Percentiles rank a stretch among this genome's conserved stretches.
phyloP scores from a whole-genome alignment of 1,140 invertebrate species.

The Achatina immaculata region DNA sequence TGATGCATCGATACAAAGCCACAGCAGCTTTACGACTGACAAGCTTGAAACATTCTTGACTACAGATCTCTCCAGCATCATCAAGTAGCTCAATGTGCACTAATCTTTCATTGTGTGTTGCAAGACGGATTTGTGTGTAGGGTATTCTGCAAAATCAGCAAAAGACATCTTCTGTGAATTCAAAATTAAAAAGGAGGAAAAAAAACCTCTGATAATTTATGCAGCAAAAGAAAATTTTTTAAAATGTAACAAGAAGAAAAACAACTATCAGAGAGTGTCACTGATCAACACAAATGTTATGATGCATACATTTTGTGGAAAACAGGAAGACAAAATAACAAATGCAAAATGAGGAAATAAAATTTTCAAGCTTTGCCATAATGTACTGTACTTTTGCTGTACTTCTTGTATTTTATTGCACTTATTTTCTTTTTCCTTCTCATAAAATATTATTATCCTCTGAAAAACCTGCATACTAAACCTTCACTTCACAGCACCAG shows the following conservation, averaged over 20 bases:
- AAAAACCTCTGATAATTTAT: not conserved
- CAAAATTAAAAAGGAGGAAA: too few relatives aligned
- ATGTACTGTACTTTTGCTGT: too few relatives aligned
- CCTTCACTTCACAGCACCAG: too few relatives aligned
- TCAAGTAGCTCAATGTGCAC: conserved; percentile 78
- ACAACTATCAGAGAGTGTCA: not conserved
- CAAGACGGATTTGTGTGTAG: conserved; percentile 85
- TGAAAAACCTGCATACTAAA: too few relatives aligned
- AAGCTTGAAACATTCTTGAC: conserved; percentile 83
- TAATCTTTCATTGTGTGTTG: conserved; percentile 80
- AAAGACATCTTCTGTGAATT: conserved; percentile 42
- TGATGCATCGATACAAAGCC: conserved; percentile 87
- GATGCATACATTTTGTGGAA: too few relatives aligned
- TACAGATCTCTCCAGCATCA: conserved; percentile 77
- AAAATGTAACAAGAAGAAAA: not conserved
- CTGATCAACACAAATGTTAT: not conserved
- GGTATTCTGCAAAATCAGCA: conserved; percentile 78
- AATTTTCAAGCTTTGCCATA: too few relatives aligned
- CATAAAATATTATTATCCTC: too few relatives aligned
- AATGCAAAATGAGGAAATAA: too few relatives aligned
- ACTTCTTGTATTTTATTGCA: too few relatives aligned
- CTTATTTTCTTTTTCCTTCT: too few relatives aligned
- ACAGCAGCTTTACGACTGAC: conserved; percentile 83
- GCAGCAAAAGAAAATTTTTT: not conserved
- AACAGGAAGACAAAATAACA: too few relatives aligned